These are phyloP conservation scores for Anarhynchus alexandrinus DNA, from an alignment of 2,113 vertebrate genomes.

Conservation along the genomic window DNA sequence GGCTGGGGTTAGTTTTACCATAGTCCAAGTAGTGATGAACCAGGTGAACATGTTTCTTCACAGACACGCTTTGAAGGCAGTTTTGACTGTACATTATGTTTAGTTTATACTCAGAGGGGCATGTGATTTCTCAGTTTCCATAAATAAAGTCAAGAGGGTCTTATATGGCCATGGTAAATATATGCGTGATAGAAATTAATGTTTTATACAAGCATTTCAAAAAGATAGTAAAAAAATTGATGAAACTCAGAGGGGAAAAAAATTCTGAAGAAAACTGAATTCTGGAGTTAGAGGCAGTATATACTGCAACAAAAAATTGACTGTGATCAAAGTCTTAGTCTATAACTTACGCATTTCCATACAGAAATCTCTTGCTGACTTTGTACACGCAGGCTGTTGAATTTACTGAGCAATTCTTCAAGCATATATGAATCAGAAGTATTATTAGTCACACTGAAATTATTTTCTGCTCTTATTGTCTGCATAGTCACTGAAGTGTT, in stretches of 20 bases:
- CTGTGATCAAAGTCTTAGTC: not conserved
- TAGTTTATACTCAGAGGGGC: not conserved
- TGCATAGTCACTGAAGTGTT: not conserved
- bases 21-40: not conserved
- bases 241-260: not conserved
- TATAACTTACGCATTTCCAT: not conserved
- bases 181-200: not conserved
- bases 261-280: not conserved
- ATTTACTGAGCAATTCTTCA: not conserved
- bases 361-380: not conserved
- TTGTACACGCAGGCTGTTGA: not conserved
- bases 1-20: too few species aligned
- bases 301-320: not conserved
- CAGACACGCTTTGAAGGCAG: not conserved
- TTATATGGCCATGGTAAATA: not conserved
- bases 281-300: not conserved
- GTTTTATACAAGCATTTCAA: not conserved
- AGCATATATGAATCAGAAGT: not conserved
- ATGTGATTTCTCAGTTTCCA: not conserved
- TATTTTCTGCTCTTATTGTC: not conserved
- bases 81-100: not conserved
- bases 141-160: not conserved
- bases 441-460: not conserved
- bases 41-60: not conserved
- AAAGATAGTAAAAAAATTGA: not conserved